Base-by-base conservation (phyloP, 2,113 vertebrate species). In the Rhinolophus sinicus region DNA sequence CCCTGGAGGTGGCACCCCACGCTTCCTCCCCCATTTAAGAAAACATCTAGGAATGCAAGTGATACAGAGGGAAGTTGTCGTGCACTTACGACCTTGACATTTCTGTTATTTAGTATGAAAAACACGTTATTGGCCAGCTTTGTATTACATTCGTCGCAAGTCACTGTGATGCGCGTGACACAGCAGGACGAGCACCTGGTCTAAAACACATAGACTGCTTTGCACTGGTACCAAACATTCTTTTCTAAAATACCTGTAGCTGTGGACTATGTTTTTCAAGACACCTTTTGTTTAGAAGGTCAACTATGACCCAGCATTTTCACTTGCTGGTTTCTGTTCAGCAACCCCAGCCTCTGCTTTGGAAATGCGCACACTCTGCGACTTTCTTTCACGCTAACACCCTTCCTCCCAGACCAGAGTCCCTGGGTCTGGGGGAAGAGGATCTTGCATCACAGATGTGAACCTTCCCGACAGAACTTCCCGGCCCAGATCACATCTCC, bases 111-210 rank as follows among this genome's bases (percentile, higher is more conserved):
- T 69, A 83, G 70, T 38, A 35, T 35, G 56, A 93, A 72, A 78
- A 87, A 89, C 75, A 86, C 95, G 76, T 94, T 40, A 92, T 88
- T 96, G 80, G 73, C 92, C 92, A 84, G 73, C 69, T 78, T 75
- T 88, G 54, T 69, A 50, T 60, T 54, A 11, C 15, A 1, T 88
- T 82, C 73, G 50, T 11, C 75, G n/a, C 82, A 70, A 75, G 69
- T 93, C 75, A 47, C 58, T 60, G 47, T 73, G 91, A 89, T 67
- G 80, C 9, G 15, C 2, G 1, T 21, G 33, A 22, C 3, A 4
- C 80, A 19, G 6, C 14, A 11, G 30, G 11, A 21, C 92, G 75
- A 44, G 64, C 1, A 24, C 26, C 73, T 58, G 24, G 8, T 67
- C 50, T 78, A 14, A 80, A 93, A 80, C n/a, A 86, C 6, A 58